Evolutionary conservation across 2,113 vertebrate species (phyloP).

Genomic region (Xiphias gladius): DNA sequence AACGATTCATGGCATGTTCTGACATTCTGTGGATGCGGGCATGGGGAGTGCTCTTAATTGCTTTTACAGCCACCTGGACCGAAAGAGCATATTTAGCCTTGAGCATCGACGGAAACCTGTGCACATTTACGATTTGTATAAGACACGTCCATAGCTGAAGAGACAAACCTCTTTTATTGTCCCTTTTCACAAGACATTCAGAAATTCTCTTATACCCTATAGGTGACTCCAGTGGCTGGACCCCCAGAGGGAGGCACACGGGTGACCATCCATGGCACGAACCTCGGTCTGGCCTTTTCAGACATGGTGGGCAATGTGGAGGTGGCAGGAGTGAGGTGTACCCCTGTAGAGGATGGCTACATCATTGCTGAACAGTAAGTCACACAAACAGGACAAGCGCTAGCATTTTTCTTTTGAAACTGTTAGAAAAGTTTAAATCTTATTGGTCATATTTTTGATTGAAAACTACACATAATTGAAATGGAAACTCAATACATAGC

Average conservation of each 20-base stretch:
- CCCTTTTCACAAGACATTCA: background rate
- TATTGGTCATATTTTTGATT: background rate
- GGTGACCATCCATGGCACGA: slow-evolving; percentile 95
- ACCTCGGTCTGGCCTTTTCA: slow-evolving; percentile 94
- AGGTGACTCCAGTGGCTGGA: slow-evolving; percentile 96
- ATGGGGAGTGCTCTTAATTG: slow-evolving; percentile 56
- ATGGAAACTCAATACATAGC: background rate
- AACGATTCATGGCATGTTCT: slow-evolving; percentile 54
- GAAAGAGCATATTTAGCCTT: slow-evolving; percentile 57
- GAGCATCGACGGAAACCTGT: slow-evolving; percentile 39
- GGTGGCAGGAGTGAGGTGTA: slow-evolving; percentile 94
- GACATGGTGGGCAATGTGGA: slow-evolving; percentile 94
- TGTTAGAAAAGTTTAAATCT: too few species aligned
- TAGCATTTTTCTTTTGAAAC: background rate
- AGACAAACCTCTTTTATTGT: background rate
- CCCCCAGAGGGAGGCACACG: slow-evolving; percentile 95
- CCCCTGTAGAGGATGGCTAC: slow-evolving; percentile 92
- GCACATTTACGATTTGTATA: background rate
- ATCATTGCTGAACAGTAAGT: slow-evolving; percentile 97
- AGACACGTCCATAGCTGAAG: background rate
- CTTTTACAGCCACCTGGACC: slow-evolving; percentile 69
- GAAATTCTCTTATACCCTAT: too few species aligned
- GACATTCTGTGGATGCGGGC: slow-evolving; percentile 43
- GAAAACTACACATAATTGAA: background rate
- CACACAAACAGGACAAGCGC: background rate